Base-by-base conservation (phyloP, 2,888 invertebrate species). In the Cheilosia soror region DNA sequence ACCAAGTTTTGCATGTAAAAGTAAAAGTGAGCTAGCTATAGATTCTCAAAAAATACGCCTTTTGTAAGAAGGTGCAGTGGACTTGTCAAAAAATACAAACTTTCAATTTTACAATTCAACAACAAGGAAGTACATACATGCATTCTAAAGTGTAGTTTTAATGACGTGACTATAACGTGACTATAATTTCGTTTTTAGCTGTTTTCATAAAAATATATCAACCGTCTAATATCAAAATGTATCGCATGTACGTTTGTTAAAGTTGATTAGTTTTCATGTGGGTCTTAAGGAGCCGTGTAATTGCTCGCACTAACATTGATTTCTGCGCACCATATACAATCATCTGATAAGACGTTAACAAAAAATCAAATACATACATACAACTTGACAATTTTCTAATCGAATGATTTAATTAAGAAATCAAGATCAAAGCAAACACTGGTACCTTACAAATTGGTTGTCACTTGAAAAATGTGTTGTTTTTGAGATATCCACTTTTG, bases 391-490 rank as follows among this genome's bases (percentile, higher is more conserved):
- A n/a, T 15, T 15, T 57, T 7, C 4, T 11, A 40, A n/a, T 25
- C 1, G 4, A 4, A 2, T 42, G 20, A 2, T 44, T 44, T 62
- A 5, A 62, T 62, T 31, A 44, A 33, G 33, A 33, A 31, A 5
- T 63, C 63, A 49, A 65, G 2, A 65, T 49, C 25, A 65, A 37
- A 37, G 49, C 7, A 65, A 65, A 49, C 63, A 49, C 20, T 33
- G 4, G 33, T 49, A 4, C 9, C n/a, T 33, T 49, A 25, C 11
- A 44, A 25, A 33, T 33, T 65, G 25, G 47, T 33, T 65, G 33
- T n/a, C 20, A 33, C 13, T 33, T 49, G 31, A 33, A 25, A 27
- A 47, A 11, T 27, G 11, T 11, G 9, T 4, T 27, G 5, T 13
- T 25, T n/a, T 60, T 42, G 27, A 25, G 60, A 4, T 40, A 13